Evolutionary conservation across 2,113 vertebrate species (phyloP).

Genomic region (Cebus imitator): DNA sequence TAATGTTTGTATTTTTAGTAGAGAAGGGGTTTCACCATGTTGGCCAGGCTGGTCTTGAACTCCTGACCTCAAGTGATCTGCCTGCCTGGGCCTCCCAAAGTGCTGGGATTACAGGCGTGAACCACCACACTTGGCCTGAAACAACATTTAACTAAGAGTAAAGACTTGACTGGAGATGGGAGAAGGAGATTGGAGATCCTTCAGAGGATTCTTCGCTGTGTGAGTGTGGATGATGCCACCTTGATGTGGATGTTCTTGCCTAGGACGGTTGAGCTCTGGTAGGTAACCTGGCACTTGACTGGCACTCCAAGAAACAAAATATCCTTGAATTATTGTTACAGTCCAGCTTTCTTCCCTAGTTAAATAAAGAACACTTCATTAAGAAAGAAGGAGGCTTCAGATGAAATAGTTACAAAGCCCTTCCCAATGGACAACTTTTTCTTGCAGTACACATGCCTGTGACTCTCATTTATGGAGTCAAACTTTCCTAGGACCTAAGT

Average conservation of each 20-base stretch:
- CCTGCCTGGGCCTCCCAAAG: too few species aligned
- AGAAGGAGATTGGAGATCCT: not conserved
- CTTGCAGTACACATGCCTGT: not conserved
- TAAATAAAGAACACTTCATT: conserved; percentile 2
- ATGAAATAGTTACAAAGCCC: not conserved
- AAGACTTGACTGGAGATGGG: not conserved
- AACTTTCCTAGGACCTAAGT: not conserved
- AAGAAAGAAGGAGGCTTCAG: not conserved
- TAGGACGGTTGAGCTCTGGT: not conserved
- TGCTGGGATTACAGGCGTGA: too few species aligned
- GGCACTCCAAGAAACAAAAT: not conserved
- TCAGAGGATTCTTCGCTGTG: not conserved
- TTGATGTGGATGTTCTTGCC: not conserved
- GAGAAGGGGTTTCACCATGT: too few species aligned
- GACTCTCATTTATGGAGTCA: not conserved
- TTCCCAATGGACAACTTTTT: not conserved
- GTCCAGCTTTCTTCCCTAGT: not conserved
- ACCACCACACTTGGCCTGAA: too few species aligned
- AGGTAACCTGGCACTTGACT: not conserved
- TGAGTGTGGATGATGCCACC: too few species aligned
- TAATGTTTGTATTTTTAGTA: too few species aligned
- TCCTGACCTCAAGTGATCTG: too few species aligned
- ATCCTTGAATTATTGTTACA: not conserved
- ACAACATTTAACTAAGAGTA: too few species aligned
- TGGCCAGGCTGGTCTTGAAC: too few species aligned